Evolutionary conservation across 2,888 invertebrate genomes (phyloP).

Genomic region (Zygogramma bicolorata): DNA sequence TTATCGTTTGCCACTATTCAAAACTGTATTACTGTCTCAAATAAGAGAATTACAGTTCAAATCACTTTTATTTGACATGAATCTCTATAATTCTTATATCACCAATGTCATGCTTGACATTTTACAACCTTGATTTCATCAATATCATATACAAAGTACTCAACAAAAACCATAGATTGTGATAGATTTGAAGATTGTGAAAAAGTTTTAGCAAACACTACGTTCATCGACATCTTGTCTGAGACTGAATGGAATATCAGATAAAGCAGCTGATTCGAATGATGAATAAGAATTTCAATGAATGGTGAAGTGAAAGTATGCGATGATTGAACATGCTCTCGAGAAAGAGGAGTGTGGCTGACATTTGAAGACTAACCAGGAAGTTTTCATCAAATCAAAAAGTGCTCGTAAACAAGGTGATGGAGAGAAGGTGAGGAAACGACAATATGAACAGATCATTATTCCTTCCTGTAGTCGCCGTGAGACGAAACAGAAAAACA

Average conservation of each 20-base stretch:
- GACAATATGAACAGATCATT: not conserved
- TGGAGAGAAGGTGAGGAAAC: not conserved
- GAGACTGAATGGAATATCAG: not conserved
- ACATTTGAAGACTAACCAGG: constrained; percentile 7
- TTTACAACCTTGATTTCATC: too few species aligned
- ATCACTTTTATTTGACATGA: too few species aligned
- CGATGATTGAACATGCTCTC: not conserved
- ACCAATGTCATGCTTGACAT: too few species aligned
- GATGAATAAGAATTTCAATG: not conserved
- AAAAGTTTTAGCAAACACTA: too few species aligned
- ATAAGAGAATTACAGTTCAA: too few species aligned
- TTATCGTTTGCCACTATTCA: too few species aligned
- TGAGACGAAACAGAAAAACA: not conserved
- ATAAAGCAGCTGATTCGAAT: not conserved
- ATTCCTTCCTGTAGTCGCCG: not conserved
- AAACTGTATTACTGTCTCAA: too few species aligned
- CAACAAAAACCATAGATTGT: too few species aligned
- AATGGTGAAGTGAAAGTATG: constrained; percentile 11
- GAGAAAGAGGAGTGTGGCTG: not conserved
- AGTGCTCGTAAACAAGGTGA: not conserved
- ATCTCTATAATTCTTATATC: too few species aligned
- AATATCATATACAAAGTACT: too few species aligned
- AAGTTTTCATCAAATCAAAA: not conserved
- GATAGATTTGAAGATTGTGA: too few species aligned
- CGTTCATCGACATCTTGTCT: not conserved